Base-by-base conservation (phyloP, 23 tunicate genomes). In the Ascidia mentula region DNA sequence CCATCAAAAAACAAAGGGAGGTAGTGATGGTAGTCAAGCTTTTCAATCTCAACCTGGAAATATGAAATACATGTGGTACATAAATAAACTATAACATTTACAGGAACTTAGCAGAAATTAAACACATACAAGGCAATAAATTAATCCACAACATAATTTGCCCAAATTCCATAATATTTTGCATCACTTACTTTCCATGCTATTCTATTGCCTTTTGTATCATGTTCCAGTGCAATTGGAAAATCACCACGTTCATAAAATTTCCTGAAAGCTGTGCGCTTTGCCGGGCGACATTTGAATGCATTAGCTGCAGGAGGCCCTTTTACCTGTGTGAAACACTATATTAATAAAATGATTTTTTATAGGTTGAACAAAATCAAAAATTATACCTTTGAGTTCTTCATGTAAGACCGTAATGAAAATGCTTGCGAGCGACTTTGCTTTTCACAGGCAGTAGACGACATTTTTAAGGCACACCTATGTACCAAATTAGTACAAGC, bases 171-270 rank as follows among this genome's bases (percentile, higher is more conserved):
- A n/a, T n/a, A n/a, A n/a, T 42, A 12, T 42, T 42, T 9, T 12
- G 53, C 12, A 20, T 53, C 28, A 3, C 40, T 24, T 75, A 93
- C 98, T 84, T 96, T 96, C 99, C 99, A 96, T 31, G 99, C 99
- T 18, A 96, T 96, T 87, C 97, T 84, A 82, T 96, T 96, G 80
- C 99, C 99, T 84, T 96, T 96, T 40, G 99, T 96, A 53, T 96
- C 99, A 74, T 96, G 99, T 72, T 96, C 99, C 31, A 96, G 42
- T 34, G 99, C 99, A 81, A 96, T 96, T 12, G 99, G 99, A 69
- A 96, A 96, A 69, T 96, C 99, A 45, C 99, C 99, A 12, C 99
- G 80, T 78, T 96, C 99, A 53, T 96, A 96, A 82, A 96, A 96
- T 71, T 96, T 96, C 46, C 99, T 73, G 79, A 96, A 96, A 32